Evolutionary conservation across 2,113 vertebrate species (phyloP), one percentile per base, ranked within the genome.

Genomic region (Otis tarda): DNA sequence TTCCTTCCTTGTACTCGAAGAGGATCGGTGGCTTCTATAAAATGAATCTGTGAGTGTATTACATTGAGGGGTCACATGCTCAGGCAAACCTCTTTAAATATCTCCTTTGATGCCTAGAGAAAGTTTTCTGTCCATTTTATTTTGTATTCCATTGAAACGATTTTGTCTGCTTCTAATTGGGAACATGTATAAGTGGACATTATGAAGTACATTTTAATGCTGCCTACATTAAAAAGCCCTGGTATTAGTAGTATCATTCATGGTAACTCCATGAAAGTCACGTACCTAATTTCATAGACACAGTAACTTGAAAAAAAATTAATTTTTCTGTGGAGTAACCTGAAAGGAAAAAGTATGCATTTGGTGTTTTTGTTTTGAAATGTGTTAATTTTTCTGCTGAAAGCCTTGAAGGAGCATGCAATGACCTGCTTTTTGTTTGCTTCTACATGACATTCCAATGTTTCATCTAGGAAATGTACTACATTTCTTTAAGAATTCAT

Each of bases 361-460:
- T 85, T 2, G 2, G 10, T 60, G 39, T 37, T 87, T 96, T 79
- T 76, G 16, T 88, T 95, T 85, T 55, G 23, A 30, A 68, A 83
- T 33, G 4, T 49, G 33, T 39, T 0, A 1, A 1, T 41, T 90
- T 65, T 88, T 76, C 43, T 74, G 10, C 14, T 77, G 45, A n/a
- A 90, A 83, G 7, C 27, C 28, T 77, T 74, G 25, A 77, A 74
- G 59, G 28, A 88, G 5, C 0, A 0, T 33, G 33, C 14, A 59
- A 33, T 92, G 91, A 94, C 80, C 89, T 94, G 56, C 10, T 94
- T 94, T 95, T 74, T 87, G 10, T 74, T 91, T 94, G 24, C 19
- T 91, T 87, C 55, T 90, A 39, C 5, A 19, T 63, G 14, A 16
- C 19, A 68, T 43, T 83, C 37, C 39, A 55, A 5, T 59, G 12